Percentiles rank a stretch among this genome's conserved stretches.
Conservation (phyloP, 2,113 vertebrate genomes). For the Edolisoma coerulescens region DNA sequence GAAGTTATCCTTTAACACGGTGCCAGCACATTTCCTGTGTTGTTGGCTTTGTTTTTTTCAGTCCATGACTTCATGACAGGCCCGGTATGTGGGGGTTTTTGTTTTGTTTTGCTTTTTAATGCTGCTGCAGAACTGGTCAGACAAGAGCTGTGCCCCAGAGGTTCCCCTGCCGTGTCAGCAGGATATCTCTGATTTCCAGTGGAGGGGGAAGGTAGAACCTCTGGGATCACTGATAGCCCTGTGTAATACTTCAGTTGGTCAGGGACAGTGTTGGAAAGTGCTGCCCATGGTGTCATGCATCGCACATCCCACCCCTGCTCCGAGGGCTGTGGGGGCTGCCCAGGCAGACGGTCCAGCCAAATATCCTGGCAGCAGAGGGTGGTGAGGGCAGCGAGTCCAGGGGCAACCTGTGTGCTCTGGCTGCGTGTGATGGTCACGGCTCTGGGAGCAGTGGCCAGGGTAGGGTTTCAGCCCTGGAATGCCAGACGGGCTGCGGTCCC, state of each 20-base stretch:
- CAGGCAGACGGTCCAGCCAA: background rate
- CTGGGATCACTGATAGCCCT: background rate
- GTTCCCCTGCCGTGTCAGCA: background rate
- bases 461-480: background rate
- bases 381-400: background rate
- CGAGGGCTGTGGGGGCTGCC: background rate
- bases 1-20: accelerated
- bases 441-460: background rate
- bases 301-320: background rate
- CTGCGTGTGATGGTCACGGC: background rate
- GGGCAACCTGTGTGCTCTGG: background rate
- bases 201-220: background rate
- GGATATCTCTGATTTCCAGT: background rate
- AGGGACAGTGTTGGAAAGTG: accelerated
- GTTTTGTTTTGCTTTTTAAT: background rate
- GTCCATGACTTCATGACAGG: background rate
- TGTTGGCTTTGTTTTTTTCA: background rate
- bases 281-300: accelerated
- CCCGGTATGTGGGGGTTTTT: background rate
- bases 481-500: background rate
- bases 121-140: constrained; percentile 35
- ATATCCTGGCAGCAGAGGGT: background rate
- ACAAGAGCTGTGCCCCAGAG: background rate
- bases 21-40: background rate
- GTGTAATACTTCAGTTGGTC: background rate